A percentile compares a stretch with the other conserved stretches of the same genome.
These are phyloP conservation scores for Hypercompe scribonia DNA, from an alignment of 2,888 invertebrate genomes.

Conservation along the genomic window DNA sequence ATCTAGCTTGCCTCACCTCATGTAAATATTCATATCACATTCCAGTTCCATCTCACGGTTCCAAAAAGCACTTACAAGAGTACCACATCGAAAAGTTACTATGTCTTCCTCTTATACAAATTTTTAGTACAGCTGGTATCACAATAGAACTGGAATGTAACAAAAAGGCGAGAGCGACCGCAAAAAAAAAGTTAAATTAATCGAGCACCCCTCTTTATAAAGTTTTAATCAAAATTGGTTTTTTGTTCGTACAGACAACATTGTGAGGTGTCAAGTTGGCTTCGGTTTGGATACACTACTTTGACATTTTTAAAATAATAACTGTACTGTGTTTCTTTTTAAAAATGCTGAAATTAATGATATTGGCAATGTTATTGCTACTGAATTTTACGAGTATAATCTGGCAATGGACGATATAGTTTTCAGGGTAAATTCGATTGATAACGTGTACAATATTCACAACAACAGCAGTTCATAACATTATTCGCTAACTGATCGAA, in stretches of 20 bases:
- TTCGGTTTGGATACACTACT: constrained; percentile 32
- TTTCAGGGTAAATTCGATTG: not conserved
- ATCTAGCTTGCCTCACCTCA: not conserved
- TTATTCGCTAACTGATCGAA: too few species aligned
- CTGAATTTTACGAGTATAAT: not conserved
- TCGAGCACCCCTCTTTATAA: constrained; percentile 59
- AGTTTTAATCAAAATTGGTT: constrained; percentile 71
- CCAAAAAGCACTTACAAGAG: not conserved
- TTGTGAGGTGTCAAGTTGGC: constrained; percentile 50
- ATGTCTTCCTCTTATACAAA: constrained; percentile 40
- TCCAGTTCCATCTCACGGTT: not conserved
- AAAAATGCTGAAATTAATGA: not conserved
- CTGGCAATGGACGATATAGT: not conserved
- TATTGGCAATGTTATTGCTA: not conserved
- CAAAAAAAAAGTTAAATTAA: constrained; percentile 73
- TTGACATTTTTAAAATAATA: constrained; percentile 33
- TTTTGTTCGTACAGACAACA: constrained; percentile 52
- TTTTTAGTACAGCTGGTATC: constrained; percentile 31
- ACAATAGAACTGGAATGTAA: constrained; percentile 37
- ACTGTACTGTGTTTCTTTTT: not conserved
- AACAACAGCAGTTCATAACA: too few species aligned
- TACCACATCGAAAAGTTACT: constrained; percentile 3
- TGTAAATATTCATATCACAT: not conserved
- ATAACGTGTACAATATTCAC: too few species aligned
- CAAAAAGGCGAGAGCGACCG: constrained; percentile 38